phyloP scores from a whole-genome alignment of 1,140 invertebrate species.

The Zeugodacus cucurbitae region DNA sequence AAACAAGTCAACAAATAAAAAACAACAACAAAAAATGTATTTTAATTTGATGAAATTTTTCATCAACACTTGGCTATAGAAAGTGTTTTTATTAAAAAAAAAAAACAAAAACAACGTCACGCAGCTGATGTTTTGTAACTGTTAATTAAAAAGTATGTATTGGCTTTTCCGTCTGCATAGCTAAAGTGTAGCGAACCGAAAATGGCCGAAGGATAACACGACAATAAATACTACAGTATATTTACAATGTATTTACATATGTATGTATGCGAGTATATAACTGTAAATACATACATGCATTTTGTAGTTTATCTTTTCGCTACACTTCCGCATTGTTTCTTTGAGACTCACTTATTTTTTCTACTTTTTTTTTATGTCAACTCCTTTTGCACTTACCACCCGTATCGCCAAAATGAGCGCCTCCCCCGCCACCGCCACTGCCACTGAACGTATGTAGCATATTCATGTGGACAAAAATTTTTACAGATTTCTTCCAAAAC shows the following conservation, averaged over 20 bases:
- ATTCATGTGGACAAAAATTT: constrained; percentile 54
- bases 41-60: too few species aligned
- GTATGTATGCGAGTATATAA: not conserved
- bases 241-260: not conserved
- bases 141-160: not conserved
- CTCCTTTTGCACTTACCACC: constrained; percentile 53
- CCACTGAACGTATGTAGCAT: constrained; percentile 63
- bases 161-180: not conserved
- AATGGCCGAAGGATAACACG: not conserved
- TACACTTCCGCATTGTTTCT: not conserved
- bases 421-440: constrained; percentile 53
- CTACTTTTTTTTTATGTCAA: not conserved
- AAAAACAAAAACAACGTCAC: too few species aligned
- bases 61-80: too few species aligned
- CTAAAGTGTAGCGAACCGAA: not conserved
- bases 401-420: constrained; percentile 40
- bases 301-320: too few species aligned
- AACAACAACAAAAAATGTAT: too few species aligned
- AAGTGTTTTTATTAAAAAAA: too few species aligned
- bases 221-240: not conserved
- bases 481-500: not conserved
- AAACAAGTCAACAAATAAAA: too few species aligned
- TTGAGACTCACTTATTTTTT: not conserved
- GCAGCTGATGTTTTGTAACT: not conserved
- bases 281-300: too few species aligned